These are phyloP conservation scores for Drosophila mercatorum DNA, from an alignment of 2,888 invertebrate species.

Conservation along the genomic window DNA sequence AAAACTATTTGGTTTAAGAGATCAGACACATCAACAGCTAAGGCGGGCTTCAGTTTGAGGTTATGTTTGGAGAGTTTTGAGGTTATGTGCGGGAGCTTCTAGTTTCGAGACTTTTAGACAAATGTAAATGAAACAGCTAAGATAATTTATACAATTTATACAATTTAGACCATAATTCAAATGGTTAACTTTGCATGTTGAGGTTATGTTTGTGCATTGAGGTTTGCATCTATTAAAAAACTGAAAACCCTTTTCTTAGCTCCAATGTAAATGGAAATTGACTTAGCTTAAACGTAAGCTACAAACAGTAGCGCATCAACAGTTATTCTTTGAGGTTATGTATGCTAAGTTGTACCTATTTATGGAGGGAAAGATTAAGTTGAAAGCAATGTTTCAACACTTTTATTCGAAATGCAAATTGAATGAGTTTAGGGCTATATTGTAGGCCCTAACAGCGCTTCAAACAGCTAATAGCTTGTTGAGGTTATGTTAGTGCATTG, in stretches of 20 bases:
- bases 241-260: background rate
- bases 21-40: conserved; percentile 6
- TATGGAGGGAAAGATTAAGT: too few species aligned
- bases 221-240: background rate
- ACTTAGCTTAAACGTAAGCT: background rate
- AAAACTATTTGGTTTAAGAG: background rate
- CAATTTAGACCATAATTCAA: background rate
- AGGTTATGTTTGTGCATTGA: conserved; percentile 5
- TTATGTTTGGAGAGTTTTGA: background rate
- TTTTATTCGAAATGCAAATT: background rate
- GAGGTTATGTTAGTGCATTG: background rate
- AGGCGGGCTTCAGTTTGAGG: background rate
- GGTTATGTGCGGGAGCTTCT: background rate
- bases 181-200: background rate
- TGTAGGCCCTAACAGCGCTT: background rate
- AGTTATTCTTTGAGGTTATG: background rate
- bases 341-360: background rate
- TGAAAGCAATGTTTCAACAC: background rate
- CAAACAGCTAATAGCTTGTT: conserved; percentile 1
- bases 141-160: conserved; percentile 6
- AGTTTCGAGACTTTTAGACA: background rate
- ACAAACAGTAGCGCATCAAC: conserved; percentile 1
- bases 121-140: conserved; percentile 45
- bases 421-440: background rate
- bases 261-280: background rate